Base-by-base conservation (phyloP, 1,140 invertebrate genomes). In the Philaenus spumarius region DNA sequence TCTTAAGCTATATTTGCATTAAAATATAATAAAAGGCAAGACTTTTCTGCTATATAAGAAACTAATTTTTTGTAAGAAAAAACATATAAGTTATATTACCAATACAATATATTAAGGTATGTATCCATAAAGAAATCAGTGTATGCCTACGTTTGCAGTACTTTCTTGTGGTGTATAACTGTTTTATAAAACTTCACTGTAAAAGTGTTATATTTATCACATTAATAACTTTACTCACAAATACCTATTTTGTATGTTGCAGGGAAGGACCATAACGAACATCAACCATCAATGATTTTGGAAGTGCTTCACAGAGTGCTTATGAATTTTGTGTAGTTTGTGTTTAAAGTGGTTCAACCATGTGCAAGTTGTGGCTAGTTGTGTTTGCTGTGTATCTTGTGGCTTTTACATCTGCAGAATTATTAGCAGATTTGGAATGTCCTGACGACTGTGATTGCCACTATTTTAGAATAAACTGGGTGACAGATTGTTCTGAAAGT, bases 381-480 rank as follows among this genome's bases (percentile, higher is more conserved):
- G 11, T 17, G 34, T 53, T 26, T n/a, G 19, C 17, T 30, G 50
- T 39, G 26, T 24, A 35, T 26, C 9, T 53, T 3, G 43, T 46
- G 43, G 43, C 43, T 12, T 2, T 3, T 4, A n/a, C 30, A 15
- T 14, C 45, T 9, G 14, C 37, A 35, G 34, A 30, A 26, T 7
- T 20, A 14, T 47, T 63, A 1, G 55, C 62, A 2, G 59, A 60
- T 30, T 35, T 61, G 34, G 62, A 63, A 45, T 63, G 62, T 35
- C 62, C 62, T 6, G 80, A 82, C 58, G 84, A 85, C 62, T 87
- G 85, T 66, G 82, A 86, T 67, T 86, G 84, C 67, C 82, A 86
- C 73, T 86, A 85, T 71, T 86, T 86, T 72, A 76, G 84, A 55
- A 81, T 86, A 67, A 86, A 86, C 70, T 86, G 83, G 84, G 84